Evolutionary conservation across 2,113 vertebrate species (phyloP).

Genomic region (Nymphicus hollandicus): DNA sequence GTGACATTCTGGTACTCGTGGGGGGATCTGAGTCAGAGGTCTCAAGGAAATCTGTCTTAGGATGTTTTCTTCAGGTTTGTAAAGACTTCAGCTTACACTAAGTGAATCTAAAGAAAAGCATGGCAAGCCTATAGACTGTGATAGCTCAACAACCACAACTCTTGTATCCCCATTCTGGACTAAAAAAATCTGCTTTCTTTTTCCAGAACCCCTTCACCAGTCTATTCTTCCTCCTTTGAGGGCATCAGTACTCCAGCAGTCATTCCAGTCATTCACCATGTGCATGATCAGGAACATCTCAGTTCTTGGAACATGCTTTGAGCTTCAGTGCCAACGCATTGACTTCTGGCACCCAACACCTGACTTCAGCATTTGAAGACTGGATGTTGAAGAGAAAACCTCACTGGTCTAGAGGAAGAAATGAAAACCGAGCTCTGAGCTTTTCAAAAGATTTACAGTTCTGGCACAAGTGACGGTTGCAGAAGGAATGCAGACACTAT

Average conservation of each 20-base stretch:
- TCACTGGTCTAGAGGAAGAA: background rate
- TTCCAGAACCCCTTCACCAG: background rate
- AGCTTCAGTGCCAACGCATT: rapidly evolving
- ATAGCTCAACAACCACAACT: background rate
- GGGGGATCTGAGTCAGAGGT: background rate
- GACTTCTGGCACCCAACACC: background rate
- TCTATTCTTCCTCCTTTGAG: background rate
- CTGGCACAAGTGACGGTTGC: background rate
- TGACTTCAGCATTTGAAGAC: background rate
- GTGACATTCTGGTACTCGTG: background rate
- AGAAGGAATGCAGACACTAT: background rate
- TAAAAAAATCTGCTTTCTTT: background rate
- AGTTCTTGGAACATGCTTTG: background rate
- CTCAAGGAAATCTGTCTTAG: background rate
- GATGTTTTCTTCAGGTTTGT: background rate
- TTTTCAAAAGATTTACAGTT: background rate
- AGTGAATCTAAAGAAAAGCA: background rate
- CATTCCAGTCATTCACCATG: background rate
- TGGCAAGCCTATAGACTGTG: background rate
- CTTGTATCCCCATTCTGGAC: background rate
- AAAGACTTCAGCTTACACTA: background rate
- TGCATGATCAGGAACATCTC: background rate
- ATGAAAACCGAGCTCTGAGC: background rate
- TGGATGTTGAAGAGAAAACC: background rate
- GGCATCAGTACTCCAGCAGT: background rate